Evolutionary conservation across 2,113 vertebrate genomes (phyloP).

Genomic region (Dasyprocta punctata): DNA sequence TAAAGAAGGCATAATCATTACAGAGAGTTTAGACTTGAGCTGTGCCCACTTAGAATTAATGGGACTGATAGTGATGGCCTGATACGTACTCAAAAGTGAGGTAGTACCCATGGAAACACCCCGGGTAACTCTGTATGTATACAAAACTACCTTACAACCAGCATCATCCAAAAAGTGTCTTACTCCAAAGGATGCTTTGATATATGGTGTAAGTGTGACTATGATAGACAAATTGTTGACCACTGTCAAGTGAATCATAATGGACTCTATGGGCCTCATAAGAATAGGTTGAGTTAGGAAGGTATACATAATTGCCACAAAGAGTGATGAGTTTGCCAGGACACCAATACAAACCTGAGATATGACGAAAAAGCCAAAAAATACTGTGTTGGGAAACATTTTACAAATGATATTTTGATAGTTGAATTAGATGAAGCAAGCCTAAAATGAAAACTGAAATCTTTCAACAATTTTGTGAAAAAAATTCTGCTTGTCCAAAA

Average conservation of each 20-base stretch:
- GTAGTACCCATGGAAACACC: not conserved
- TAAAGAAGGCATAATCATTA: not conserved
- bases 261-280: not conserved
- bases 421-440: not conserved
- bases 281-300: not conserved
- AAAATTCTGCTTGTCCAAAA: not conserved
- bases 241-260: not conserved
- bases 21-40: not conserved
- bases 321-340: not conserved
- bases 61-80: not conserved
- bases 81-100: not conserved
- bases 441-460: not conserved
- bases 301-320: not conserved
- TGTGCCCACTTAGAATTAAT: not conserved
- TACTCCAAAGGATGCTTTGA: not conserved
- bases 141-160: not conserved
- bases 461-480: not conserved
- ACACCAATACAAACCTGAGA: not conserved
- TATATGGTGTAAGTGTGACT: not conserved
- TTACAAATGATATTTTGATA: not conserved
- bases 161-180: not conserved
- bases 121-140: not conserved
- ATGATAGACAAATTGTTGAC: not conserved
- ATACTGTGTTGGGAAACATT: not conserved
- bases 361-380: not conserved